These are phyloP conservation scores for Ceryle rudis DNA, from an alignment of 2,797 vertebrate species.

Conservation along the genomic window DNA sequence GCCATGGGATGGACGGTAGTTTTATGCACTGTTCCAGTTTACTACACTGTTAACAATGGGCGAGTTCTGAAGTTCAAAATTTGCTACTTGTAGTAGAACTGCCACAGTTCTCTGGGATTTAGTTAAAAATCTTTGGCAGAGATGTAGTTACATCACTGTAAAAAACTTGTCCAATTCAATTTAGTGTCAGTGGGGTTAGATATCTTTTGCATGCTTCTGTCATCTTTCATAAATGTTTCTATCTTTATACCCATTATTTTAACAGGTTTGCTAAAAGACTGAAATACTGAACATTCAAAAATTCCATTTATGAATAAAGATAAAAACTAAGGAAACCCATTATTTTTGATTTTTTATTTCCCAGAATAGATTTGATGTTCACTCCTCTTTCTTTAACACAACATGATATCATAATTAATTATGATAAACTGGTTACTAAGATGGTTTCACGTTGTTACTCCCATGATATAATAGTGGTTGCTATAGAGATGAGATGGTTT, in stretches of 20 bases:
- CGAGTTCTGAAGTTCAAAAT: neutral
- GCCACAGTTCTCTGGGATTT: neutral
- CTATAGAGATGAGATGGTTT: conserved; percentile 81
- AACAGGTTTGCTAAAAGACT: conserved; percentile 21
- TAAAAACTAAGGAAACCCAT: conserved; percentile 11
- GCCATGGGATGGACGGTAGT: neutral
- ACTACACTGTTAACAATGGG: neutral
- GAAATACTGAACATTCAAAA: conserved; percentile 27
- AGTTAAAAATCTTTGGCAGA: neutral
- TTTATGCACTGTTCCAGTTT: neutral
- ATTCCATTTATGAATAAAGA: conserved; percentile 10
- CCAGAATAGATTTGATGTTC: conserved; percentile 54
- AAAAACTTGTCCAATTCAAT: neutral
- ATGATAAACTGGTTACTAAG: conserved; percentile 83
- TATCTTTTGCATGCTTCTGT: neutral
- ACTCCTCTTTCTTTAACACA: conserved; percentile 75
- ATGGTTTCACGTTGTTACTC: conserved; percentile 80
- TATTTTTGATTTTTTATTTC: conserved; percentile 52
- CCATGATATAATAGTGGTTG: conserved; percentile 84
- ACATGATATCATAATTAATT: conserved; percentile 83
- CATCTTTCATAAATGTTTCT: neutral
- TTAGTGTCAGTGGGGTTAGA: neutral
- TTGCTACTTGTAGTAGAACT: neutral
- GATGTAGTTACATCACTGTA: neutral
- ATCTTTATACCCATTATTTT: conserved; percentile 34